These are phyloP conservation scores for Stenoptilia bipunctidactyla DNA, from an alignment of 2,888 invertebrate species.

Conservation along the genomic window DNA sequence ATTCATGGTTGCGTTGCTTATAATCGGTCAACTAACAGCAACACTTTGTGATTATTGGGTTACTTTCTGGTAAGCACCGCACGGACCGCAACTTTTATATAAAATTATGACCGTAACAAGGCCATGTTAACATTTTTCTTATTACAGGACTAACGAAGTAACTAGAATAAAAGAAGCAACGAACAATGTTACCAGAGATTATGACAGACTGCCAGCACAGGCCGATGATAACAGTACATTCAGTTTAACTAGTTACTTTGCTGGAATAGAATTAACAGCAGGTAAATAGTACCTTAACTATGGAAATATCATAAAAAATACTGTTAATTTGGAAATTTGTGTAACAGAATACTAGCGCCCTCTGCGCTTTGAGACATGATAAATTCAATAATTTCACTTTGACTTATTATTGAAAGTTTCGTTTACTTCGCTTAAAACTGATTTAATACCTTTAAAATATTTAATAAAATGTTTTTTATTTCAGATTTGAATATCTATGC, in stretches of 20 bases:
- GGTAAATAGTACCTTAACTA: conserved; percentile 24
- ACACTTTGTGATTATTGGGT: conserved; percentile 84
- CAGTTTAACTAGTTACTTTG: conserved; percentile 42
- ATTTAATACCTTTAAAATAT: not conserved
- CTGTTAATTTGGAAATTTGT: too few species aligned
- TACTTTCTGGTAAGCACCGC: conserved; percentile 75
- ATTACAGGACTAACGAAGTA: conserved; percentile 58
- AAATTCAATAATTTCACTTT: too few species aligned
- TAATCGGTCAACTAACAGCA: conserved; percentile 75
- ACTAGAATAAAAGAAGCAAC: conserved; percentile 50
- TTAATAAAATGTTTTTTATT: conserved; percentile 13
- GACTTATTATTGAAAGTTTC: not conserved
- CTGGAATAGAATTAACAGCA: conserved; percentile 36
- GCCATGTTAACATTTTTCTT: conserved; percentile 3
- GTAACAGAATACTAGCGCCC: too few species aligned
- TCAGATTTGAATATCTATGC: conserved; percentile 54
- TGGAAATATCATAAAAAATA: too few species aligned
- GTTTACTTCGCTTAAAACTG: not conserved
- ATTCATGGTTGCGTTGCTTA: conserved; percentile 66
- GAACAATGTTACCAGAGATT: conserved; percentile 41
- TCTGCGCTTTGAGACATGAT: too few species aligned
- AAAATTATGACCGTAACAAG: not conserved
- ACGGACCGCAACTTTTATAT: not conserved
- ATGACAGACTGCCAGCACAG: conserved; percentile 29
- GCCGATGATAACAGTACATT: conserved; percentile 34